Evolutionary conservation across 2,113 vertebrate species (phyloP).

Genomic region (Manacus vitellinus): DNA sequence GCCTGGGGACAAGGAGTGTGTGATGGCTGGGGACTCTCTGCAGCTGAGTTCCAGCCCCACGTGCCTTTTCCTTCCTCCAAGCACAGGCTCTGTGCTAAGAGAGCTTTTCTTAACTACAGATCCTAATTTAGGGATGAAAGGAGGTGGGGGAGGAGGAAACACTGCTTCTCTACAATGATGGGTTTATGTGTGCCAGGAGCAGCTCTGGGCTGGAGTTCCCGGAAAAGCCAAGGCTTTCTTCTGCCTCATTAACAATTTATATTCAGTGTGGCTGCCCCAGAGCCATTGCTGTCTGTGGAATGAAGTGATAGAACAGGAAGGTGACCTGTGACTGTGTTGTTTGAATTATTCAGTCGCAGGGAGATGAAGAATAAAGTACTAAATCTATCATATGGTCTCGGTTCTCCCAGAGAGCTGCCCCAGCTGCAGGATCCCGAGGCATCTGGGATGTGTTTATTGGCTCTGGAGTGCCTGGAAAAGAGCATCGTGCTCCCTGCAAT

Average conservation of each 20-base stretch:
- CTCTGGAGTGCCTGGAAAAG: neutral
- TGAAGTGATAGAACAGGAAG: neutral
- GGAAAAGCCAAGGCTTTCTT: constrained; percentile 19
- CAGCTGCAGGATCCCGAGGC: neutral
- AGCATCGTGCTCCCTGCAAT: neutral
- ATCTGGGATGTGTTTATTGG: neutral
- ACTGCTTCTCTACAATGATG: constrained; percentile 16
- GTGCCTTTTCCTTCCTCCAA: constrained; percentile 16
- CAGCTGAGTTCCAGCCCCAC: constrained; percentile 43
- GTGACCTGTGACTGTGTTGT: neutral
- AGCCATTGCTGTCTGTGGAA: neutral
- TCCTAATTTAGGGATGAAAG: constrained; percentile 52
- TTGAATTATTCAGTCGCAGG: neutral
- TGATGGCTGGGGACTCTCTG: neutral
- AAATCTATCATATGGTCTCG: neutral
- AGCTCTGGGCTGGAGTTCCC: neutral
- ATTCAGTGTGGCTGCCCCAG: constrained; percentile 6
- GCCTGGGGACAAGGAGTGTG: neutral
- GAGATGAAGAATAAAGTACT: neutral
- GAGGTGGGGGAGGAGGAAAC: constrained; percentile 22
- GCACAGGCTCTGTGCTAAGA: constrained; percentile 4
- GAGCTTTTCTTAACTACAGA: neutral
- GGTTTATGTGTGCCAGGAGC: constrained; percentile 32
- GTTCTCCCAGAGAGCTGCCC: neutral
- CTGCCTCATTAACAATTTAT: constrained; percentile 15